Evolutionary conservation across 2,888 invertebrate species (phyloP).

Genomic region (Luffia ferchaultella): DNA sequence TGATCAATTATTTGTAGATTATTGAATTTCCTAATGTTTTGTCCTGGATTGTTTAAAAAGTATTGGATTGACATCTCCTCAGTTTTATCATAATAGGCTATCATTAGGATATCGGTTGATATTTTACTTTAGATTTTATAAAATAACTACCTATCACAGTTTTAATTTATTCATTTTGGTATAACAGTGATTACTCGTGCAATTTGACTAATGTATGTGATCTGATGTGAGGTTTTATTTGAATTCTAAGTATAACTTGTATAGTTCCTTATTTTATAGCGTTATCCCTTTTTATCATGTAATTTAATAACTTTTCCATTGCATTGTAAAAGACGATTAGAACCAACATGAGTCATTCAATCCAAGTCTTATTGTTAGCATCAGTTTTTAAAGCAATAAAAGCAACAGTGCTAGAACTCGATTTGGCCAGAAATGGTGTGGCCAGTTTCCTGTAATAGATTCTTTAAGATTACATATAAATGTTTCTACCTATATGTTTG

Average conservation of each 20-base stretch:
- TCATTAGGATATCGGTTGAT: conserved; percentile 30
- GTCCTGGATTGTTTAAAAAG: background rate
- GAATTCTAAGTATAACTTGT: conserved; percentile 48
- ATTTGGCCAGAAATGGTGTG: background rate
- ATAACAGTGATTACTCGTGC: conserved; percentile 53
- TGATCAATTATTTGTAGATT: background rate
- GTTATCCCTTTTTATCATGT: conserved; percentile 22
- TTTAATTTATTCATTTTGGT: conserved; percentile 57
- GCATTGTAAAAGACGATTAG: background rate
- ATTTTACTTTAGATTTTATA: conserved; percentile 46
- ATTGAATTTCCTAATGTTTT: background rate
- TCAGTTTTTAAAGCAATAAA: conserved; percentile 49
- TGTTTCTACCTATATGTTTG: background rate
- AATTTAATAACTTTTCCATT: background rate
- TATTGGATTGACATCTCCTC: background rate
- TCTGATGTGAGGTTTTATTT: conserved; percentile 57
- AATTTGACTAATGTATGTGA: conserved; percentile 60
- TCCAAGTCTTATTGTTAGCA: conserved; percentile 47
- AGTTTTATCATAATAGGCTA: background rate
- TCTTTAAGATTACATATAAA: background rate
- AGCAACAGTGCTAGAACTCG: conserved; percentile 4
- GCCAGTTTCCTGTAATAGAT: background rate
- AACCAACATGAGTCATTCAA: conserved; percentile 20
- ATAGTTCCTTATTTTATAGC: conserved; percentile 63
- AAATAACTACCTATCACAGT: conserved; percentile 41